phyloP scores from a whole-genome alignment of 2,113 vertebrate species.

The Stictonetta naevosa region DNA sequence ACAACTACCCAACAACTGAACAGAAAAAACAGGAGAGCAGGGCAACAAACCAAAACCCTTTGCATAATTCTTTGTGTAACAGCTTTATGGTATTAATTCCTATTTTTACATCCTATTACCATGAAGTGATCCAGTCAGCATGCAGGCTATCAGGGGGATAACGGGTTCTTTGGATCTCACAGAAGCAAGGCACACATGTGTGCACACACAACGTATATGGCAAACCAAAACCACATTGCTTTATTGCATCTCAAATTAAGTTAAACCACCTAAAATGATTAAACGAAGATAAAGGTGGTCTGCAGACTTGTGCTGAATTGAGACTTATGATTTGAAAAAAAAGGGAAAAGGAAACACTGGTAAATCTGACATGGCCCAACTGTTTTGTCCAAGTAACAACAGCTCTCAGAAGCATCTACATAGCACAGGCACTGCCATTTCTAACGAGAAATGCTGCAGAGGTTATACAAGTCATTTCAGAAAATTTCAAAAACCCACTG shows the following conservation, averaged over 20 bases:
- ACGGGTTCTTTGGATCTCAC: neutral
- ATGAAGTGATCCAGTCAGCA: conserved; percentile 30
- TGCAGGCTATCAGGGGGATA: neutral
- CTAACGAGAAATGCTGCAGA: neutral
- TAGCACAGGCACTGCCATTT: neutral
- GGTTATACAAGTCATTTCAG: neutral
- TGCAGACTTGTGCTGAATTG: neutral
- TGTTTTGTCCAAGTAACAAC: neutral
- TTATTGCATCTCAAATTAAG: neutral
- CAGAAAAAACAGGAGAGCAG: conserved; percentile 65
- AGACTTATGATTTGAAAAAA: neutral
- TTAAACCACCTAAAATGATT: neutral
- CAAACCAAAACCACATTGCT: conserved; percentile 37
- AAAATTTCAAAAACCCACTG: neutral
- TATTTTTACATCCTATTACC: neutral
- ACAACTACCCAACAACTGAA: conserved; percentile 66
- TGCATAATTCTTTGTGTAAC: neutral
- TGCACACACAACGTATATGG: neutral
- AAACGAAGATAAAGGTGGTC: neutral
- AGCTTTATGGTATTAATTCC: neutral
- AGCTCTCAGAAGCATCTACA: neutral
- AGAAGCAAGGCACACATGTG: neutral
- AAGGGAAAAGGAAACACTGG: neutral
- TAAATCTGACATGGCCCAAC: neutral
- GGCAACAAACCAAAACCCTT: conserved; percentile 65